Base-by-base conservation (phyloP, 53 echinoderm and acorn worm genomes). In the Temnopleurus reevesii region DNA sequence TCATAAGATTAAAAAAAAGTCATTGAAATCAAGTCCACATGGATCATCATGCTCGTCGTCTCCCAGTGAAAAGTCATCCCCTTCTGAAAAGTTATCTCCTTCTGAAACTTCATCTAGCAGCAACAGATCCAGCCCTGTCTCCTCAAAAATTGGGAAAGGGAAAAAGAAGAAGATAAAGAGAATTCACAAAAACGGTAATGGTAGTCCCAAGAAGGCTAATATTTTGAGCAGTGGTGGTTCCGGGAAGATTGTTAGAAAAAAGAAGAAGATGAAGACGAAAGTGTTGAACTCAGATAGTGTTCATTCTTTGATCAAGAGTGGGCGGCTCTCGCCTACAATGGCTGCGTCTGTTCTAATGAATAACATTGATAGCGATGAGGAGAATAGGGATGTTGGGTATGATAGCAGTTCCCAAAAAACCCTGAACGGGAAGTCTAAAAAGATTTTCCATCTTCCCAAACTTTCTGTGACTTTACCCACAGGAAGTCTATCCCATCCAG, bases 321-420 rank as follows among this genome's bases (percentile, higher is more conserved):
- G 88, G 26, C 46, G 88, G 23, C 51, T 87, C 21, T 87, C 88
- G 7, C 88, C 88, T 4, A 87, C 88, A 2, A 51, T 66, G 88
- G 88, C 88, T 19, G 71, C 71, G 23, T 87, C 88, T 19, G 88
- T 87, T 4, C 53, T 87, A 2, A 87, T 87, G 88, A 87, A 87
- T 36, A 87, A 87, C 13, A 87, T 87, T 21, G 88, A 87, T 53
- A 87, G 88, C 30, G 88, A 87, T 87, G 88, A 87, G 8, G 71
- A 66, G 47, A 87, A 87, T 33, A 87, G 53, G 51, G 88, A 87
- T 71, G 88, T 87, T 21, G 88, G 88, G 2, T 87, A 87, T 51
- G 88, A 87, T 33, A 87, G 88, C 71, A 87, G 88, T 49, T 46
- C 88, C 18, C 88, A 87, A 24, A 87, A 71, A 49, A n/a, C 88